Evolutionary conservation across 2,113 vertebrate species (phyloP).

Genomic region (Catharus fuscescens): DNA sequence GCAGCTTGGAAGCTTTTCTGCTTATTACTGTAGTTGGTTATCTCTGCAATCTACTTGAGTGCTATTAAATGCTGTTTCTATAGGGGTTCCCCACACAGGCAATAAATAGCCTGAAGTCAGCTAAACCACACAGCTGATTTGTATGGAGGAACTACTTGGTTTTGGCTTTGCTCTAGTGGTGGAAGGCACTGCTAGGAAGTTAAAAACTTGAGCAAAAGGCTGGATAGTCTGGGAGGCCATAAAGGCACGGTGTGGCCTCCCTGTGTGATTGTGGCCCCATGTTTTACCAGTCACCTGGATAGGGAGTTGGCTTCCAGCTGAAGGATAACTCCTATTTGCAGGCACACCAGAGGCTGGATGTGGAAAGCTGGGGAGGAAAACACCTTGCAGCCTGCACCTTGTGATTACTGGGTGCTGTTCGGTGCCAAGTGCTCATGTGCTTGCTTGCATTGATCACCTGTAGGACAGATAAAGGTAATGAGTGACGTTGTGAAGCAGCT

Average conservation of each 20-base stretch:
- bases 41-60: constrained; percentile 36
- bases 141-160: not conserved
- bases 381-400: constrained; percentile 1
- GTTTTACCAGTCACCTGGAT: not conserved
- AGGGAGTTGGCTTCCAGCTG: not conserved
- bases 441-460: constrained; percentile 26
- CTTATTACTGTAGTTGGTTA: constrained; percentile 14
- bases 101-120: constrained; percentile 42
- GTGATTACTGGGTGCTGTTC: not conserved
- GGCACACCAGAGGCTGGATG: not conserved
- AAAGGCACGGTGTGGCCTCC: accelerated
- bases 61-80: constrained; percentile 30
- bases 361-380: not conserved
- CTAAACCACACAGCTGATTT: not conserved
- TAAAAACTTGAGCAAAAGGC: not conserved
- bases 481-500: not conserved
- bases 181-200: not conserved
- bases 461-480: constrained; percentile 12
- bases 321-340: not conserved
- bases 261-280: accelerated
- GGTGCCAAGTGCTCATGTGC: not conserved
- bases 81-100: not conserved
- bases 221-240: not conserved
- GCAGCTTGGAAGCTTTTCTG: constrained; percentile 31
- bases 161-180: not conserved